Conservation (phyloP, 2,797 vertebrate species). For the Apogon talboti region DNA sequence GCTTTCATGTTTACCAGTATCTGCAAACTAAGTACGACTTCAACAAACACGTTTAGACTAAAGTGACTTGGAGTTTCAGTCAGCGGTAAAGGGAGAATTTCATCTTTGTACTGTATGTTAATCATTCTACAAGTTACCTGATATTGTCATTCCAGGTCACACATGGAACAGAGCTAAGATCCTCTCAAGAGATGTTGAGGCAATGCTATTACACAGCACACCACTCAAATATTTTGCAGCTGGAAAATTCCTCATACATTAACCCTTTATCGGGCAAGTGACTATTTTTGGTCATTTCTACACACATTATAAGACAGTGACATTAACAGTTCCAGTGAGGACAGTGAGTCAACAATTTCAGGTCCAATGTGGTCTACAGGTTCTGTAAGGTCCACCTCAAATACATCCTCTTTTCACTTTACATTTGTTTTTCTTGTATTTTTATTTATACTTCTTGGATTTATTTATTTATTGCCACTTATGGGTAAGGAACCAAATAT, state of each 20-base stretch:
- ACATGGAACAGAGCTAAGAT: slow-evolving; percentile 42
- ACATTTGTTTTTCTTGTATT: too few species aligned
- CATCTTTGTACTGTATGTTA: background rate
- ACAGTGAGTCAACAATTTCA: too few species aligned
- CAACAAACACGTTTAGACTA: background rate
- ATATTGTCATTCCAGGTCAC: slow-evolving; percentile 52
- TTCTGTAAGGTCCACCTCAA: too few species aligned
- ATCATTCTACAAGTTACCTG: slow-evolving; percentile 36
- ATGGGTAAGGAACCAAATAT: too few species aligned
- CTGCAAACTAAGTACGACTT: background rate
- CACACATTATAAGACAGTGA: too few species aligned
- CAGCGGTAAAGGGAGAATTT: slow-evolving; percentile 5
- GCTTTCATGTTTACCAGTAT: background rate
- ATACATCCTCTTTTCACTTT: too few species aligned
- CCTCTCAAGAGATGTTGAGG: slow-evolving; percentile 45
- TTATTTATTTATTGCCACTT: too few species aligned
- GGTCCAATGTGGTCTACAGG: too few species aligned
- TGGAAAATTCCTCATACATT: slow-evolving; percentile 41
- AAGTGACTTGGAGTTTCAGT: background rate
- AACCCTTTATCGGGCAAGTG: too few species aligned
- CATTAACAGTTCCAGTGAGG: too few species aligned
- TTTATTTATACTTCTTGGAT: too few species aligned
- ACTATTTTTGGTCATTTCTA: too few species aligned
- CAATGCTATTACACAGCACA: slow-evolving; percentile 28
- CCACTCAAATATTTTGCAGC: slow-evolving; percentile 40